A percentile compares a stretch with the other conserved stretches of the same genome.
Conservation (phyloP, 2,113 vertebrate genomes). For the Pygoscelis adeliae region DNA sequence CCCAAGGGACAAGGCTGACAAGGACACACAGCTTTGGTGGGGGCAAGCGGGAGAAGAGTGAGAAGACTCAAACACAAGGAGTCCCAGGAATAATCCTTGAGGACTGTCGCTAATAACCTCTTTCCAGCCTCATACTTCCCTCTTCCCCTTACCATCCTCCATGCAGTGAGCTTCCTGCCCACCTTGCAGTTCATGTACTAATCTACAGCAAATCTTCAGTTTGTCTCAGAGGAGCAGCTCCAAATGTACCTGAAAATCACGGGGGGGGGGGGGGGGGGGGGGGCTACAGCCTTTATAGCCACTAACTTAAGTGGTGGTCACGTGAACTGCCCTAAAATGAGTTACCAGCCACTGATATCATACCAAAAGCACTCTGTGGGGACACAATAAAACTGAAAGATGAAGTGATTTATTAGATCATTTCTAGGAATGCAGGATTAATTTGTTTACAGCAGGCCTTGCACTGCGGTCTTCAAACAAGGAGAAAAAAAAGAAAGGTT, state of each 20-base stretch:
- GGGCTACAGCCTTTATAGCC: not conserved
- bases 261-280: not conserved
- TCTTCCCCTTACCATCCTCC: not conserved
- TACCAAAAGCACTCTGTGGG: not conserved
- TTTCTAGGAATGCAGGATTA: not conserved
- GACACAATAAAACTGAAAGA: not conserved
- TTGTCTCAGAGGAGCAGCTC: not conserved
- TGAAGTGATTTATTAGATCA: not conserved
- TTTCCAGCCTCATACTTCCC: not conserved
- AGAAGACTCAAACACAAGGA: not conserved
- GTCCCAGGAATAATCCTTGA: not conserved
- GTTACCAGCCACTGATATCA: not conserved
- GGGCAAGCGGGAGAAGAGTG: not conserved
- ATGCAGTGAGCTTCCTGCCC: not conserved
- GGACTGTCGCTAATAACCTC: not conserved
- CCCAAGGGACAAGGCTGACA: not conserved
- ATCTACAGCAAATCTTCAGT: not conserved
- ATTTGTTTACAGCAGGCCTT: not conserved
- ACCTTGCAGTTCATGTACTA: not conserved
- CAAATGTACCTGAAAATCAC: not conserved
- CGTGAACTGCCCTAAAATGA: not conserved
- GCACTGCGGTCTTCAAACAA: not conserved
- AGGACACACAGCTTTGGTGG: not conserved
- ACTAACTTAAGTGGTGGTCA: not conserved
- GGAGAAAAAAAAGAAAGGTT: not conserved